phyloP scores from a whole-genome alignment of 2,797 vertebrate species.

The Arctocebus calabarensis region DNA sequence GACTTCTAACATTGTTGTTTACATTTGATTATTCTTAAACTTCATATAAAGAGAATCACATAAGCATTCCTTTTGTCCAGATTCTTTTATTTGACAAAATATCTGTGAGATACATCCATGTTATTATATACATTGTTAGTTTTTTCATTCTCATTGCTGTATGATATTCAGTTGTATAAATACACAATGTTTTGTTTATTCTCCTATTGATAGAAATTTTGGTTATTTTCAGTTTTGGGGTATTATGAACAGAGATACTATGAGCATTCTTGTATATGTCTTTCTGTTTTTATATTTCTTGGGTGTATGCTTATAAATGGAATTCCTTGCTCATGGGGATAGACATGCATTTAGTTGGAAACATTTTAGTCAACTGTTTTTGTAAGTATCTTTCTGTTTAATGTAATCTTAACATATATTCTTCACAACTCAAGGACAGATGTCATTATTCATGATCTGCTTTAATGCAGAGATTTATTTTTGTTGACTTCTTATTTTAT shows the following conservation, averaged over 20 bases:
- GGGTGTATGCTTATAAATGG: neutral
- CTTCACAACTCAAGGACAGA: neutral
- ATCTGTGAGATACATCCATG: neutral
- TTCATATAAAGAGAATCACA: neutral
- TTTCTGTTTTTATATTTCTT: constrained; percentile 51
- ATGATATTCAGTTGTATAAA: neutral
- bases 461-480: constrained; percentile 48
- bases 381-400: constrained; percentile 32
- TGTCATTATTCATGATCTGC: neutral
- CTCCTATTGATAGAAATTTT: neutral
- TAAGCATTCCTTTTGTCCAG: neutral
- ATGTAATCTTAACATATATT: neutral
- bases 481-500: constrained; percentile 49
- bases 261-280: neutral
- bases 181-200: neutral
- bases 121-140: neutral
- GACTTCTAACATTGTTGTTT: neutral
- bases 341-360: neutral
- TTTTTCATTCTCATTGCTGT: neutral
- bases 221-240: neutral
- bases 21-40: neutral
- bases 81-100: neutral
- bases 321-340: constrained; percentile 19
- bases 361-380: constrained; percentile 9
- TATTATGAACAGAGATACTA: neutral